These are phyloP conservation scores for Macrosoma leucophasiata DNA, from an alignment of 2,888 invertebrate species.

Conservation along the genomic window DNA sequence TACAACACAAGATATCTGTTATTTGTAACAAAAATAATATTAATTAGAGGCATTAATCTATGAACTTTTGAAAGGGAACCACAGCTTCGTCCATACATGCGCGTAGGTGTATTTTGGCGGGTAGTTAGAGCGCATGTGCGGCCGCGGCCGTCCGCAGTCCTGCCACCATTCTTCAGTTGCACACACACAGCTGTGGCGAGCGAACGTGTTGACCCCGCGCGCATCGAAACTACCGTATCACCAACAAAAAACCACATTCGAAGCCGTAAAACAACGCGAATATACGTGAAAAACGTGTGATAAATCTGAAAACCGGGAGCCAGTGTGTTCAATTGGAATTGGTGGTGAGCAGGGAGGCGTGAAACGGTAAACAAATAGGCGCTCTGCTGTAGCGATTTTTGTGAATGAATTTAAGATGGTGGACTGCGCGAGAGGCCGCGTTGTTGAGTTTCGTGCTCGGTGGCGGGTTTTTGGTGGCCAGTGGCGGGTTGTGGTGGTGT, in stretches of 20 bases:
- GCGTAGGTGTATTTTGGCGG: slow-evolving; percentile 74
- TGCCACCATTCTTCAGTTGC: slow-evolving; percentile 73
- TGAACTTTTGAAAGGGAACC: slow-evolving; percentile 54
- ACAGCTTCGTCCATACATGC: slow-evolving; percentile 59
- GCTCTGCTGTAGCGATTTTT: slow-evolving; percentile 62
- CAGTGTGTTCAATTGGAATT: slow-evolving; percentile 27
- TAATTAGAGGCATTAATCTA: slow-evolving; percentile 38
- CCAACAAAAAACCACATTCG: slow-evolving; percentile 48
- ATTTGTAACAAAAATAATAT: no score
- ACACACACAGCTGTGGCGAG: slow-evolving; percentile 41
- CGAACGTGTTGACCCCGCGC: slow-evolving; percentile 36
- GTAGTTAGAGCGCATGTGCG: slow-evolving; percentile 59
- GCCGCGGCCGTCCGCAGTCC: slow-evolving; percentile 63
- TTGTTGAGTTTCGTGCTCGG: slow-evolving; percentile 38
- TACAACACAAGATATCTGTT: no score
- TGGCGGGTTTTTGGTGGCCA: slow-evolving; percentile 27
- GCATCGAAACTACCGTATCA: slow-evolving; percentile 41
- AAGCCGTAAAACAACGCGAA: slow-evolving; percentile 34
- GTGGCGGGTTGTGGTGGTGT: slow-evolving; percentile 21
- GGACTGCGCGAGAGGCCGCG: slow-evolving; percentile 53
- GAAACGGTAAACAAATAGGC: slow-evolving; percentile 67
- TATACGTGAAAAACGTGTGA: slow-evolving; percentile 34
- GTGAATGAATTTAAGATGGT: slow-evolving; percentile 76
- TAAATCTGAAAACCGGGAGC: slow-evolving; percentile 20
- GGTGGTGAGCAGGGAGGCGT: slow-evolving; percentile 41